A percentile compares a stretch with the other conserved stretches of the same genome.
These are phyloP conservation scores for Charadrius vociferus DNA, from an alignment of 2,113 vertebrate genomes.

Conservation along the genomic window DNA sequence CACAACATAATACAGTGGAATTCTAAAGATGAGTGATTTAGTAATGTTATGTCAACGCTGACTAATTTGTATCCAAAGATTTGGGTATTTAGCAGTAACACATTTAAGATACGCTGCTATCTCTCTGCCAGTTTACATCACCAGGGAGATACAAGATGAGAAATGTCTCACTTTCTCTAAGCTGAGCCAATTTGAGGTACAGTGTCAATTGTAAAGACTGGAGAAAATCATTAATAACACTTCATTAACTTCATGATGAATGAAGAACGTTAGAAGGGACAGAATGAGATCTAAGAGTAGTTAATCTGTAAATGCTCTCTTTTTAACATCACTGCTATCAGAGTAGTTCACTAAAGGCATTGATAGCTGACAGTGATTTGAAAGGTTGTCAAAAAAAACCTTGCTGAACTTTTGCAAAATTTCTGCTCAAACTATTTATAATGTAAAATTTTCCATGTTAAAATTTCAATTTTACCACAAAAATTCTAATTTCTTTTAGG, in stretches of 20 bases:
- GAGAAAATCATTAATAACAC: background rate
- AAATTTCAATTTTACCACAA: background rate
- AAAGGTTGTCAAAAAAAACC: background rate
- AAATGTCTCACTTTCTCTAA: conserved; percentile 10
- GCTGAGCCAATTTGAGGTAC: background rate
- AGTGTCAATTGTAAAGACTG: background rate
- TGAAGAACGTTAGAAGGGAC: background rate
- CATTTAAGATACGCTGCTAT: background rate
- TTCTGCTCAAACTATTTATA: background rate
- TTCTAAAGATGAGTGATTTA: conserved; percentile 13
- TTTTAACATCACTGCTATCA: background rate
- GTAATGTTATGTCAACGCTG: background rate
- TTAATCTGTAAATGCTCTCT: background rate
- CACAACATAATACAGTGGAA: background rate
- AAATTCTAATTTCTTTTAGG: background rate
- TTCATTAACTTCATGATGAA: conserved; percentile 29
- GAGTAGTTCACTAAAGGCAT: background rate
- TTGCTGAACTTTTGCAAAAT: background rate
- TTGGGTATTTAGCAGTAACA: background rate
- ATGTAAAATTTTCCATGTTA: background rate
- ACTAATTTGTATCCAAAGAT: conserved; percentile 12
- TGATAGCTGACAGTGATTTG: background rate
- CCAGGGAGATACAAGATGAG: background rate
- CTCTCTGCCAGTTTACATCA: background rate
- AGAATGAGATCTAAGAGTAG: background rate